Conservation (phyloP, 2,113 vertebrate genomes). For the Gasterosteus aculeatus region DNA sequence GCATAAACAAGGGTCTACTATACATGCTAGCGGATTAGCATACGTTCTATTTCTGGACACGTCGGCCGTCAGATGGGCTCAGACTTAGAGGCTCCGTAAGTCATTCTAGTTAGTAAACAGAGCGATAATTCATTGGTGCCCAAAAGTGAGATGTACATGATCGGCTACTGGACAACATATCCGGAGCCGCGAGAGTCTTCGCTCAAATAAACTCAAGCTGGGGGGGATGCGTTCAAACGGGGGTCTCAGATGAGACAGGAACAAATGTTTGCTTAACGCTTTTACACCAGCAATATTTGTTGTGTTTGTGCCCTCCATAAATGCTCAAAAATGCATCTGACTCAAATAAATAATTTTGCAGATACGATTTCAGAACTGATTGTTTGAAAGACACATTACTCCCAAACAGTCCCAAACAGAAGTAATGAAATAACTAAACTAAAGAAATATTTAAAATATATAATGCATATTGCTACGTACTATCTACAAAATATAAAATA, state of each 20-base stretch:
- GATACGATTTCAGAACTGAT: neutral
- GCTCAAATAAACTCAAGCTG: neutral
- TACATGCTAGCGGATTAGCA: conserved; percentile 69
- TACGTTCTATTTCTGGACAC: conserved; percentile 63
- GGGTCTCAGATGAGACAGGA: neutral
- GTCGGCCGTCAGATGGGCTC: conserved; percentile 50
- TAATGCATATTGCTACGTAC: neutral
- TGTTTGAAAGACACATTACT: neutral
- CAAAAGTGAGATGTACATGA: neutral
- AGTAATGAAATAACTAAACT: neutral
- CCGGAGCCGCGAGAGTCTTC: conserved; percentile 22
- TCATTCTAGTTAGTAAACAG: conserved; percentile 60
- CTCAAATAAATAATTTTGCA: neutral
- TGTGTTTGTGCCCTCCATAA: too few species aligned
- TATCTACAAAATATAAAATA: neutral
- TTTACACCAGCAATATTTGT: neutral
- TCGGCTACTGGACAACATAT: conserved; percentile 11
- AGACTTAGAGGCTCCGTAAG: conserved; percentile 54
- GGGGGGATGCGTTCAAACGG: conserved; percentile 1
- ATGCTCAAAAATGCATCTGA: neutral
- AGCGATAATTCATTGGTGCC: conserved; percentile 44
- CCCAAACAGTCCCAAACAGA: too few species aligned
- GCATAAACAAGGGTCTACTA: conserved; percentile 68
- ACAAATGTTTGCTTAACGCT: neutral
- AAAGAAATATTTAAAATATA: neutral